Evolutionary conservation across 1,140 invertebrate species (phyloP).

Genomic region (Drosophila elegans): DNA sequence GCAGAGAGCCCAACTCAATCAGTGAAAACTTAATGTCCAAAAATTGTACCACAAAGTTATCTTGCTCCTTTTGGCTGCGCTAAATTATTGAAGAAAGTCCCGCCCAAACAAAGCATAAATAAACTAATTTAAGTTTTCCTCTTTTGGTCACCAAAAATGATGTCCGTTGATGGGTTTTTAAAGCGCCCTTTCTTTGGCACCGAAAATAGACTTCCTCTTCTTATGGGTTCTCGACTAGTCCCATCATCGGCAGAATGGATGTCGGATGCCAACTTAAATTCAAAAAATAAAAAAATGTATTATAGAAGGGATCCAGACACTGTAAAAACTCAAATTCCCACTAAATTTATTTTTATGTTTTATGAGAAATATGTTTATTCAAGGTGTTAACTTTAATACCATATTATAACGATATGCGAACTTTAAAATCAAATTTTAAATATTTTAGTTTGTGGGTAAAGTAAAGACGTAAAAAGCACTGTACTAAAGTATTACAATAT

Average conservation of each 20-base stretch:
- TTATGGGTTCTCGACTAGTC: slow-evolving; percentile 11
- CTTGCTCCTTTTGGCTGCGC: slow-evolving; percentile 15
- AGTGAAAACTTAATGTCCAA: slow-evolving; percentile 62
- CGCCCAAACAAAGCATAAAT: slow-evolving; percentile 77
- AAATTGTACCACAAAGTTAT: slow-evolving; percentile 66
- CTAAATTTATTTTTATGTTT: too few relatives aligned
- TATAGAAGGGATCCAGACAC: not conserved
- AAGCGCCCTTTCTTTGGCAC: slow-evolving; percentile 40
- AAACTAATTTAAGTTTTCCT: slow-evolving; percentile 78
- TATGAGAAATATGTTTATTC: too few relatives aligned
- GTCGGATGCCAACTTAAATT: slow-evolving; percentile 24
- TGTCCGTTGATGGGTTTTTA: slow-evolving; percentile 26
- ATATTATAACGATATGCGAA: too few relatives aligned
- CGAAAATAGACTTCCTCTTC: slow-evolving; percentile 25
- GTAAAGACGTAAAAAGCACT: too few relatives aligned
- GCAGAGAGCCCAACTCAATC: slow-evolving; percentile 67
- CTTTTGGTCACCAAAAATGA: slow-evolving; percentile 34
- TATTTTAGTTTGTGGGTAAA: too few relatives aligned
- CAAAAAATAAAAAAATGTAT: not conserved
- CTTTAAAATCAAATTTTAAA: too few relatives aligned
- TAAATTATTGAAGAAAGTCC: slow-evolving; percentile 58
- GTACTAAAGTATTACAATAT: not conserved
- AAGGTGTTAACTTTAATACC: too few relatives aligned
- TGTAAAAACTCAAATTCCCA: slow-evolving; percentile 2
- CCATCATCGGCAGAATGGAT: slow-evolving; percentile 14